A percentile compares a stretch with the other conserved stretches of the same genome.
phyloP scores from a whole-genome alignment of 2,797 vertebrate genomes.

The Sebastes goodei region DNA sequence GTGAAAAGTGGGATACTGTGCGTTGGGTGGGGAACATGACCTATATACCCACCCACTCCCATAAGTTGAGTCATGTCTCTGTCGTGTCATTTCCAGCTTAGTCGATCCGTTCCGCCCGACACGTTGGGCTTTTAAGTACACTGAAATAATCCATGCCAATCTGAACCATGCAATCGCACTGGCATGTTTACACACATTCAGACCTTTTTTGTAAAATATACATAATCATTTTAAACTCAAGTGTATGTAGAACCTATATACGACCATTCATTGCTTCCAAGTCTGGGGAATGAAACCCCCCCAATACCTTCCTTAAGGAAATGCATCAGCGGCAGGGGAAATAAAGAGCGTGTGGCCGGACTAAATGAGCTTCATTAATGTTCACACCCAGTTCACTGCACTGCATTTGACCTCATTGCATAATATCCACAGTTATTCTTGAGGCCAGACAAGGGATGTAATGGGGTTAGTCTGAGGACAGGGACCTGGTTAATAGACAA shows the following conservation, averaged over 20 bases:
- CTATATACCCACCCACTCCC: slow-evolving; percentile 72
- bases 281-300: slow-evolving; percentile 38
- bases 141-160: slow-evolving; percentile 53
- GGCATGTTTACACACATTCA: slow-evolving; percentile 4
- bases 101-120: slow-evolving; percentile 59
- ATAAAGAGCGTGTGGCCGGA: slow-evolving; percentile 41
- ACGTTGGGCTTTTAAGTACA: slow-evolving; percentile 44
- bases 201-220: neutral
- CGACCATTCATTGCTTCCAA: neutral
- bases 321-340: slow-evolving; percentile 34
- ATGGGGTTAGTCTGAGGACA: slow-evolving; percentile 62
- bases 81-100: slow-evolving; percentile 67
- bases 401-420: slow-evolving; percentile 62
- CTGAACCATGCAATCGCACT: slow-evolving; percentile 35
- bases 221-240: slow-evolving; percentile 23
- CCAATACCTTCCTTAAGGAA: slow-evolving; percentile 42
- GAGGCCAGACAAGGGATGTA: slow-evolving; percentile 29
- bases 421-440: slow-evolving; percentile 52
- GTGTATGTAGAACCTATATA: neutral
- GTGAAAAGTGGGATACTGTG: slow-evolving; percentile 43
- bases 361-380: slow-evolving; percentile 63
- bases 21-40: slow-evolving; percentile 63
- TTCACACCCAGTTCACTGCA: slow-evolving; percentile 45
- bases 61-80: slow-evolving; percentile 67
- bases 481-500: slow-evolving; percentile 35